Base-by-base conservation (phyloP, 2,888 invertebrate genomes). In the Dorcus hopei region DNA sequence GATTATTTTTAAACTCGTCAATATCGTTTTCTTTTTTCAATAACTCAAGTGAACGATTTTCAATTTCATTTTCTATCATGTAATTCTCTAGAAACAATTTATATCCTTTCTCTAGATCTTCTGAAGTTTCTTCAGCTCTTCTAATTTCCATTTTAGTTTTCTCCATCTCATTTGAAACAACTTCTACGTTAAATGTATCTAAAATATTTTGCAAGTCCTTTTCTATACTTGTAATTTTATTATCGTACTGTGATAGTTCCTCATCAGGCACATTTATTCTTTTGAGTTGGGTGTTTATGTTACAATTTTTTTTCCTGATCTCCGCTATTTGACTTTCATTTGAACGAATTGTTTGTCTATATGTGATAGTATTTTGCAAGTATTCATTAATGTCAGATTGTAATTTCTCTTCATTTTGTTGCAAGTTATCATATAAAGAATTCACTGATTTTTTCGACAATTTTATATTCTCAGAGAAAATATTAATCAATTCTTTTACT, bases 331-430 rank as follows among this genome's bases (percentile, higher is more conserved):
- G 84, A 6, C 80, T 77, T 56, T 83, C 82, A 71, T 88, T 88
- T 16, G 84, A 80, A 2, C 80, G 76, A 56, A 88, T 84, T 69
- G 86, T 86, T 72, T 88, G 88, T 70, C 89, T 87, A 40, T 87
- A 81, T 61, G 85, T 83, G 0, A 87, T 84, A 73, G 85, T 77
- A 40, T 80, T 77, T 23, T 81, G 81, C 47, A 85, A 80, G 42
- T 78, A 67, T 26, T 72, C 70, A 74, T 88, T 85, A 42, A 88
- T 82, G 63, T 79, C 73, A 9, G 72, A 72, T 71, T 88, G 87
- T 8, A 85, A 74, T 38, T 80, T 69, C 16, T 80, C 80, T 65
- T 86, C 85, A 60, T 82, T 77, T 40, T 71, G 68, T 49, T 80
- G 79, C 52, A 77, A 40, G 4, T 14, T 48, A 43, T 50, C 43